Evolutionary conservation across 1,140 invertebrate genomes (phyloP), one percentile per base, ranked within the genome.

Genomic region (Pollicipes pollicipes): DNA sequence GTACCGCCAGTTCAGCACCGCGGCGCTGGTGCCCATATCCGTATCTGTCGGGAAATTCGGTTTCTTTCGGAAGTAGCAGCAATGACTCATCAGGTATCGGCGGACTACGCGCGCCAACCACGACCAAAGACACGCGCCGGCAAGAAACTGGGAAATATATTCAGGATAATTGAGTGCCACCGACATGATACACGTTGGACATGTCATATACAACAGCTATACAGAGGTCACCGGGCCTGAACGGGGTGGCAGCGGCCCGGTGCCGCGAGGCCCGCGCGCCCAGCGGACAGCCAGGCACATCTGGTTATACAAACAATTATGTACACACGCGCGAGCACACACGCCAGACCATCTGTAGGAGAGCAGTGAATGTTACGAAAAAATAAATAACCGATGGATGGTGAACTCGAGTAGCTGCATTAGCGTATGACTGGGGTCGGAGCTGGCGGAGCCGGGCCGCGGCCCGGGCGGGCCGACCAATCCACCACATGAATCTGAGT

Each of bases 101-200:
- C n/a, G n/a, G n/a, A n/a, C n/a, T n/a, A n/a, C n/a, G n/a, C n/a
- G n/a, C n/a, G n/a, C n/a, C n/a, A n/a, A n/a, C n/a, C n/a, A n/a
- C n/a, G n/a, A n/a, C n/a, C n/a, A n/a, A n/a, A n/a, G n/a, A n/a
- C n/a, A 58, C 45, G 24, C 45, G 24, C 13, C 45, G 13, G 6
- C 45, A 58, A 58, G 45, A 58, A 58, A 58, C 45, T 58, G 45
- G 45, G 45, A 58, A 58, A 58, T 58, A 58, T 58, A 58, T 58
- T 58, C 45, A 58, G 45, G 45, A 58, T 58, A 58, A 58, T 58
- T 58, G 45, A 58, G 45, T 58, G 45, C 45, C 45, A 58, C 21
- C 45, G 45, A 58, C 45, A 58, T 58, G 45, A 58, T 58, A 58
- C 45, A 58, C 45, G 24, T 58, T 35, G 45, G 45, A 58, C 45